Evolutionary conservation across 2,888 invertebrate genomes (phyloP), one percentile per base, ranked within the genome.

Genomic region (Uloborus plumipes): DNA sequence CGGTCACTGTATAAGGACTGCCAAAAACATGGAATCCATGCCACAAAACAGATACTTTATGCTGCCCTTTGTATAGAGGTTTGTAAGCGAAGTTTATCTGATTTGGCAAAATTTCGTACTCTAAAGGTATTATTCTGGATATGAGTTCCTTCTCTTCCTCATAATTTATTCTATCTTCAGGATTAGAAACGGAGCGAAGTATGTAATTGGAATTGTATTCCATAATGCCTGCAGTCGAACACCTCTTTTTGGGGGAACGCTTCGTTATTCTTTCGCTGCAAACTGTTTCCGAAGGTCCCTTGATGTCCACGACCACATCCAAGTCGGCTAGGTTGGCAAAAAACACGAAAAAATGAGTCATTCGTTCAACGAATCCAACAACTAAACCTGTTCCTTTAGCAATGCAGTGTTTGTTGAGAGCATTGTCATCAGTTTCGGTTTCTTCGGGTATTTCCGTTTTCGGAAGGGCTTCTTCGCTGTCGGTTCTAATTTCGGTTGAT

Each of bases 311-410:
- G 11, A 85, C 83, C 9, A 87, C 74, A 62, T 86, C 85, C 18
- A 87, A 73, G 22, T 84, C 84, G 3, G 77, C 73, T 20, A 85
- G 67, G 13, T 85, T 59, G 15, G 84, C 77, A 18, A 61, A 84
- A 61, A 81, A 84, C 16, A 89, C 86, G 62, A 87, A 88, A 83
- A 89, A 89, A 84, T 87, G 87, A 18, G 88, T 87, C 1, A 47
- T 22, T 59, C 87, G 86, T n/a, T 88, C 88, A 18, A 88, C 87
- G 59, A 88, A 87, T 3, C 88, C 89, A n/a, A 87, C 87, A 7
- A 86, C 86, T 39, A 89, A 80, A 3, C 89, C 89, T 59, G 87
- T 87, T 16, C 89, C 89, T 76, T 87, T 87, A 0, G 87, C 87
- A 49, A 86, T 85, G 74, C 88, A 88, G 39, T 61, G 64, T 20